Base-by-base conservation (phyloP, 37 sponge, comb jelly and placozoan genomes). In the Agelas oroides region DNA sequence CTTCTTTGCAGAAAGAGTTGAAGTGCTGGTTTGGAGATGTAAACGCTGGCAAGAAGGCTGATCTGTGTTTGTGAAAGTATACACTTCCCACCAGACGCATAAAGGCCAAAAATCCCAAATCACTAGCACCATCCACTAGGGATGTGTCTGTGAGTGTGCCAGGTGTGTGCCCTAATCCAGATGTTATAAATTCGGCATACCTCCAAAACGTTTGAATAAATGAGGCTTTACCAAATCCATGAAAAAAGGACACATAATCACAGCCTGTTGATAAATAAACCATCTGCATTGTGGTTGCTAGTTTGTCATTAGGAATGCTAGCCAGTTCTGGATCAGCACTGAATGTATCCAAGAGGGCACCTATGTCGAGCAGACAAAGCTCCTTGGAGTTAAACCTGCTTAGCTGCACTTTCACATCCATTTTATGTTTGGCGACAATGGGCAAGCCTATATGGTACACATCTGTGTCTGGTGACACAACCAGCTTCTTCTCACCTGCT, bases 381-480 rank as follows among this genome's bases (percentile, higher is more conserved):
- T 75, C 24, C 34, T 31, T 24, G 52, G 57, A 54, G 57, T 14
- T 56, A 12, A 55, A 18, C 6, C 31, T 27, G 76, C 76, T 75
- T 8, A 75, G 14, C 59, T 75, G 59, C 27, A 75, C 76, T 18
- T 55, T 25, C 13, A 75, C 27, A 11, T 56, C 18, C 30, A 25
- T 53, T 11, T 34, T 18, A 16, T 17, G 17, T 33, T 15, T 18
- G n/a, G 18, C 14, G 11, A 17, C 11, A 55, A 57, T 16, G 34
- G 76, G 17, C 23, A 75, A 30, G 23, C 76, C 76, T 18, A 75
- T 56, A 28, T 56, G 24, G 33, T 75, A 75, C 16, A 27, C 33
- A 27, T 75, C 76, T n/a, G 76, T 75, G 27, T 75, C 76, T 25
- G 76, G 76, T 53, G 59, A 57, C 11, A 75, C 19, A 17, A 75